Evolutionary conservation across 2,888 invertebrate species (phyloP), one percentile per base, ranked within the genome.

Genomic region (Mesodorylaimus sp.): DNA sequence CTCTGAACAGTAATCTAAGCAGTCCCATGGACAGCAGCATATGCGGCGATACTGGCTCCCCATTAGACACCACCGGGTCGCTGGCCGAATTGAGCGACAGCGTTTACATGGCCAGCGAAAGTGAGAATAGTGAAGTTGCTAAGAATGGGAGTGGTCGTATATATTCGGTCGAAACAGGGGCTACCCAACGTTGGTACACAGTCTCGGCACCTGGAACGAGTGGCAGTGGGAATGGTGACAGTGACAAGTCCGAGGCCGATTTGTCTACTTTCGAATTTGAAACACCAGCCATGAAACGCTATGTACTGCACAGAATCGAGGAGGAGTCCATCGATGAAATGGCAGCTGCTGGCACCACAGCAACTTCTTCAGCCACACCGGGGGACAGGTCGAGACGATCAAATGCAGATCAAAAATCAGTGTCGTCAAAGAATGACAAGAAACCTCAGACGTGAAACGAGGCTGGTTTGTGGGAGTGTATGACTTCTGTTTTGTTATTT

Each of bases 101-200:
- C 24, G 26, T 51, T 10, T 51, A 51, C 26, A 49, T 36, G 25
- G 51, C 51, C 27, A 51, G 51, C 36, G 51, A 51, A 24, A 51
- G 51, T 24, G 51, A 51, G 24, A 3, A 29, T 2, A 47, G 47
- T 21, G 36, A 45, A 32, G 23, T 3, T n/a, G n/a, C n/a, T n/a
- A n/a, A n/a, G 3, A 21, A n/a, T 7, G 3, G 19, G 10, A 19
- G 19, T 38, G 10, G 7, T 10, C 19, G 21, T n/a, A n/a, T 41
- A 41, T 24, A 5, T 41, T 21, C 21, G n/a, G 16, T n/a, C 36
- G 16, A 36, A 36, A 36, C 16, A 16, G 36, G 36, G n/a, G n/a
- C n/a, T n/a, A n/a, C n/a, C n/a, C n/a, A n/a, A n/a, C n/a, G n/a
- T n/a, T n/a, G n/a, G n/a, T n/a, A n/a, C n/a, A n/a, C n/a, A n/a